Base-by-base conservation (phyloP, 2,113 vertebrate genomes). In the Labeo catla region DNA sequence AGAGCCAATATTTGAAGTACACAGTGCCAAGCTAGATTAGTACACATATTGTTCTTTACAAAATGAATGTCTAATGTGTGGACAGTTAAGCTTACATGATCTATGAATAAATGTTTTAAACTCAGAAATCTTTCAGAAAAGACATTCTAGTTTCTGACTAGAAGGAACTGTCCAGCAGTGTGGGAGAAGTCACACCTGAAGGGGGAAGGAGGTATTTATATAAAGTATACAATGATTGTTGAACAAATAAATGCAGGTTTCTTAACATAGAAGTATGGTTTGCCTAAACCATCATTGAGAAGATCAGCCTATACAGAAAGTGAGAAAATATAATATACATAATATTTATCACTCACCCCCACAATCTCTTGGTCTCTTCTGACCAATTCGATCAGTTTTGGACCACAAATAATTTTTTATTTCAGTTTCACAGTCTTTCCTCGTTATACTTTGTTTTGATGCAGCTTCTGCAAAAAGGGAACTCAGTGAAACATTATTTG, bases 381-480 rank as follows among this genome's bases (percentile, higher is more conserved):
- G 36, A 81, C 9, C 9, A 2, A 61, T 7, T 13, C 78, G 36
- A 45, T 81, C 78, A 61, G 78, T 0, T 43, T 19, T 21, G 19
- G 21, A 49, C n/a, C 80, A 34, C 80, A 82, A 34, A 45, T 66
- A 68, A 1, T 52, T 68, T 45, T 82, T 82, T 19, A 82, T 70
- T 82, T 82, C 80, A n/a, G 23, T 39, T 39, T 50, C 63, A 19
- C 45, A 49, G 1, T 82, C 45, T 19, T 5, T 7, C 47, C 1
- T 28, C 0, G 10, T 21, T 11, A 82, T 0, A 10, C 61, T 66
- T 10, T 10, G 8, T 13, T 36, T 49, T 1, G 0, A 19, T 21
- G 80, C 63, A 70, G 80, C 63, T 34, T n/a, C 80, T 82, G 39
- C 28, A 82, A 63, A 81, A 11, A 13, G 21, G 43, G 5, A 74